Evolutionary conservation across 2,113 vertebrate species (phyloP).

Genomic region (Gallinago undulata): DNA sequence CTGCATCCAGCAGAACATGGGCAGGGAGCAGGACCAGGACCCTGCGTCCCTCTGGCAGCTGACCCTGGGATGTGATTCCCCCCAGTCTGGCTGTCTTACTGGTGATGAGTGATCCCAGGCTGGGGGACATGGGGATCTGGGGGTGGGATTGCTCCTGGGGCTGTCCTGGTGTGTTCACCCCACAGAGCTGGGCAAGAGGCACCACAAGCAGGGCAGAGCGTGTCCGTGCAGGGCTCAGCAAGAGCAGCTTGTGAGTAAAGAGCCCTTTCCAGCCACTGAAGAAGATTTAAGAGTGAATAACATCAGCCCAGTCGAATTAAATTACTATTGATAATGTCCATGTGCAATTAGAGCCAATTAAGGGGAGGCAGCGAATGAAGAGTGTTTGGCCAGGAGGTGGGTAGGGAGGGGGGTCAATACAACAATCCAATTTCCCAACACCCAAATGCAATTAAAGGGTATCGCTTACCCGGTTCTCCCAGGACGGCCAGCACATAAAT

Average conservation of each 20-base stretch:
- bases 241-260: neutral
- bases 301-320: conserved; percentile 54
- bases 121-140: neutral
- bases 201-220: neutral
- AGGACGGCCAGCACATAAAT: conserved; percentile 74
- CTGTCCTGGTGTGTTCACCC: fast-evolving
- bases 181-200: neutral
- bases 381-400: conserved; percentile 74
- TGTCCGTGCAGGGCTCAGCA: neutral
- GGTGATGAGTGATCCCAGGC: neutral
- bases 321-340: conserved; percentile 83
- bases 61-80: neutral
- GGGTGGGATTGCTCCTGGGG: neutral
- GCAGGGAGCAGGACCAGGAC: fast-evolving
- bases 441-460: conserved; percentile 86
- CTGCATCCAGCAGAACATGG: neutral
- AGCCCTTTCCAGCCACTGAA: neutral
- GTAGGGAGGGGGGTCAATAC: conserved; percentile 63
- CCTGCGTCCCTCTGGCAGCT: neutral
- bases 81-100: neutral
- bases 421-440: conserved; percentile 87
- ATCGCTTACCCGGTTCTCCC: conserved; percentile 12
- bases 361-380: conserved; percentile 71
- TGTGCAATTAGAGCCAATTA: conserved; percentile 86
- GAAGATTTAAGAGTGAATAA: neutral